Base-by-base conservation (phyloP, 2,888 invertebrate species). In the Tetramorium bicarinatum region DNA sequence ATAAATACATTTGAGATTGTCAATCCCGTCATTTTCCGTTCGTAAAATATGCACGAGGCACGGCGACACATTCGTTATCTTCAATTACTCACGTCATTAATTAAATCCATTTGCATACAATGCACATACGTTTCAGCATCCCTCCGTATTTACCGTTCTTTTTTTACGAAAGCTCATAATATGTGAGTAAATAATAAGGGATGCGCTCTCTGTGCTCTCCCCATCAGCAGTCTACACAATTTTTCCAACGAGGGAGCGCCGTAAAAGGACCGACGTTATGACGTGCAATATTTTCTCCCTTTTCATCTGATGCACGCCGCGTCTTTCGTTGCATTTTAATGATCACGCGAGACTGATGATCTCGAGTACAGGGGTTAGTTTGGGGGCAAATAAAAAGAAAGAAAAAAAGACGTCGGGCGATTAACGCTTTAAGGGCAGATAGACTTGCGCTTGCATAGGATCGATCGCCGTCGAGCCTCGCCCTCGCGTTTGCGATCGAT, bases 291-390 rank as follows among this genome's bases (percentile, higher is more conserved):
- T 72, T 67, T 79, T 61, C 41, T 52, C 44, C 62, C 61, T 80
- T 87, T 82, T 85, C 56, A 49, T 62, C 44, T 4, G 49, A n/a
- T n/a, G 34, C 54, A 83, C 72, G 89, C 87, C 90, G 86, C 82
- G 87, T 90, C 89, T 87, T 80, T 88, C 87, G 90, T 91, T 93
- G 92, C 90, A 91, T 92, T 92, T 92, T 91, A 92, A 93, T 91
- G 91, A 83, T 87, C 85, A 83, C 76, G 71, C 85, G 87, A 86
- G 90, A 91, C 91, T 90, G 91, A 93, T 91, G 91, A 92, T 86
- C 86, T 85, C 87, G 86, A 90, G 88, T 86, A 85, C 69, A 90
- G 77, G 59, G 59, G 79, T 59, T 88, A 86, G 88, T 91, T 91
- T 88, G 85, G 64, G 29, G 29, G 13, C 8, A 91, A 92, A 87